Evolutionary conservation across 2,113 vertebrate species (phyloP).

Genomic region (Triplophysa rosa): DNA sequence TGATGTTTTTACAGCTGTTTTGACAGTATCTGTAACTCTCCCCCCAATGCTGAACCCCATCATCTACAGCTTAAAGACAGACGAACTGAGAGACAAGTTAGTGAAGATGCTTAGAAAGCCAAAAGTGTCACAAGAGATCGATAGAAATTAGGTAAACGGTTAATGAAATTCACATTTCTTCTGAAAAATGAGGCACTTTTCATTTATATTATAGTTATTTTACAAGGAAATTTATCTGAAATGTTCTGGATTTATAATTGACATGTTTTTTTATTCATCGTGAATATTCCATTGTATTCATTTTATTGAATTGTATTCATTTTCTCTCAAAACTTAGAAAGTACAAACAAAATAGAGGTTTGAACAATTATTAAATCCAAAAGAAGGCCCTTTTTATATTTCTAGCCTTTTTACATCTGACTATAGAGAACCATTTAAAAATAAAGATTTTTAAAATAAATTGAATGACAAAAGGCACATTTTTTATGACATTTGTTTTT

Average conservation of each 20-base stretch:
- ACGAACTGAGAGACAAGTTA: conserved; percentile 53
- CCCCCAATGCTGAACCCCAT: conserved; percentile 60
- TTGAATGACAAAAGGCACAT: no score
- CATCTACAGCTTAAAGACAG: conserved; percentile 61
- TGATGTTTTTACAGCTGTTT: conserved; percentile 50
- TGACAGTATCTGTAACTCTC: conserved; percentile 51
- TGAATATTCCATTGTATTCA: not conserved
- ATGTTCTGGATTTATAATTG: not conserved
- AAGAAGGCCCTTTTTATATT: no score
- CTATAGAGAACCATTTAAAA: no score
- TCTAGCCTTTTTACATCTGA: no score
- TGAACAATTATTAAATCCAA: not conserved
- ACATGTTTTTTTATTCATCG: no score
- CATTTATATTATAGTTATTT: not conserved
- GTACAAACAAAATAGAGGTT: no score
- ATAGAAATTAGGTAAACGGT: not conserved
- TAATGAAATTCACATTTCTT: not conserved
- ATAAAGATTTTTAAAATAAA: no score
- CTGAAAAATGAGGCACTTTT: not conserved
- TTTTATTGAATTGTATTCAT: not conserved
- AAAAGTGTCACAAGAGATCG: conserved; percentile 43
- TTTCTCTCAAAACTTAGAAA: no score
- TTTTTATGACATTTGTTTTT: no score
- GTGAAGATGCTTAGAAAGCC: conserved; percentile 30
- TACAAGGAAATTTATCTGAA: no score